phyloP scores from a whole-genome alignment of 2,888 invertebrate genomes.

The Pseudanteris insignis region DNA sequence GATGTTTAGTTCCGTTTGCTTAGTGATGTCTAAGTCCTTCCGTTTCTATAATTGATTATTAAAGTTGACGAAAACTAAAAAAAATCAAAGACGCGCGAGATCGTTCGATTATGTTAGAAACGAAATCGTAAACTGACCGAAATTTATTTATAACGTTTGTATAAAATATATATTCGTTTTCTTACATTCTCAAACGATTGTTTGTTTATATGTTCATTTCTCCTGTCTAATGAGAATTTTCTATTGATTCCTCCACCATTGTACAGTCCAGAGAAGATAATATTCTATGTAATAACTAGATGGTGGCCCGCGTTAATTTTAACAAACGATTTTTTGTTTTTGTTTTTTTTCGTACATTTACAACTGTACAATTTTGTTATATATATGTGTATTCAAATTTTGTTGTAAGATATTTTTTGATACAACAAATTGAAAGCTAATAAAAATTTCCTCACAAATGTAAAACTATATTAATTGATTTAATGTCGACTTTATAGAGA shows the following conservation, averaged over 20 bases:
- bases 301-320: constrained; percentile 23
- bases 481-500: no score
- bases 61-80: constrained; percentile 21
- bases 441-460: constrained; percentile 8
- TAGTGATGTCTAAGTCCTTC: constrained; percentile 14
- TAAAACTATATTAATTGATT: neutral
- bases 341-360: constrained; percentile 8
- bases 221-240: constrained; percentile 5
- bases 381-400: constrained; percentile 22
- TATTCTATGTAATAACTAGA: constrained; percentile 21
- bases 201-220: neutral
- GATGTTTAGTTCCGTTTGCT: constrained; percentile 7
- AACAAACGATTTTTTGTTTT: constrained; percentile 1
- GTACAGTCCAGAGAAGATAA: constrained; percentile 12
- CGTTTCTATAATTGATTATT: constrained; percentile 34
- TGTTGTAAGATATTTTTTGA: constrained; percentile 36
- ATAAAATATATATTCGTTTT: constrained; percentile 3
- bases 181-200: constrained; percentile 7
- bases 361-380: constrained; percentile 26
- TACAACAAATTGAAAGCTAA: constrained; percentile 19
- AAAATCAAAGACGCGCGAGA: constrained; percentile 40
- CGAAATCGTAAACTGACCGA: constrained; percentile 11
- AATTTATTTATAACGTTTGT: constrained; percentile 29
- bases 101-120: constrained; percentile 32
- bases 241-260: constrained; percentile 11